Base-by-base conservation (phyloP, 2,888 invertebrate genomes). In the Fabriciana adippe region DNA sequence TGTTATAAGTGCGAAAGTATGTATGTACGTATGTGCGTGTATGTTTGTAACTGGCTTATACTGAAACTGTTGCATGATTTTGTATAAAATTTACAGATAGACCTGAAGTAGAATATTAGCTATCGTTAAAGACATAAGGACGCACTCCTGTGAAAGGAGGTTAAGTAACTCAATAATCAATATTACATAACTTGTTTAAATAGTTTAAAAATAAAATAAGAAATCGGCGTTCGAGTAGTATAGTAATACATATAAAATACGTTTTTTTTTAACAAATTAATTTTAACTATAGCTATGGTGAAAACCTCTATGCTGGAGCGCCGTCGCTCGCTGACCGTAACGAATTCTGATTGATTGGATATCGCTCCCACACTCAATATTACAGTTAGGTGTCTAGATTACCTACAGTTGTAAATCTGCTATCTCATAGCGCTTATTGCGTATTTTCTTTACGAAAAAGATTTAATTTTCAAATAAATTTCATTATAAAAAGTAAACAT, bases 261-360 rank as follows among this genome's bases (percentile, higher is more conserved):
- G 11, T 41, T 41, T 41, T 41, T 41, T 41, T 41, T 41, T 41
- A 41, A 41, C 35, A 41, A 59, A 59, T 59, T 59, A 59, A 48
- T 48, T 41, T 41, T 41, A 41, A 48, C 3, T 48, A 13, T 26
- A 48, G 48, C 18, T 21, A 59, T 16, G 48, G 26, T 16, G 35
- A 41, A 41, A 41, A 41, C 26, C 31, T 59, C 26, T 48, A 59
- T 31, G 45, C 55, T 64, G 64, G 50, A 61, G 65, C 70, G 62
- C 61, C 67, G 65, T 63, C 72, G 62, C 56, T 64, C 75, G 76
- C 75, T 69, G 79, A 70, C 78, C 81, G 85, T 87, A 82, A 81
- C 87, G 78, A 87, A 87, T 85, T 75, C 73, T 81, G 86, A 86
- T 86, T 86, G 84, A 88, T 87, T 81, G 79, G 76, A 73, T 75